A percentile compares a stretch with the other conserved stretches of the same genome.
Conservation (phyloP, 2,797 vertebrate species). For the Zalophus californianus region DNA sequence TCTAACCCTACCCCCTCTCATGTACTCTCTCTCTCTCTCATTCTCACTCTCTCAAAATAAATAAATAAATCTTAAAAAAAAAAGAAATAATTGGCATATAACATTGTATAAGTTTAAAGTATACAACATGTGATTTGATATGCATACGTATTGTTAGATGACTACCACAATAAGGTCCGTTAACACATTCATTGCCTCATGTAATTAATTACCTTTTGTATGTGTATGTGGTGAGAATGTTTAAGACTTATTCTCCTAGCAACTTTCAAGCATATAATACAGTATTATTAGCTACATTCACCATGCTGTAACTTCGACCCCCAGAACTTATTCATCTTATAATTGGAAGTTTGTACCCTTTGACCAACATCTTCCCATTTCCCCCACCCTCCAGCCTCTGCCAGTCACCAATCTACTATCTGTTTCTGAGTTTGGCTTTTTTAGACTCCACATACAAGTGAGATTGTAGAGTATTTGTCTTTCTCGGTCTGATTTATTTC, state of each 20-base stretch:
- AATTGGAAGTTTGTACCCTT: neutral
- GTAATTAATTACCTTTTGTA: neutral
- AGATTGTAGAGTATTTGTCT: neutral
- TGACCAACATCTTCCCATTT: neutral
- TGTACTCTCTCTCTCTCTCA: too few relatives aligned
- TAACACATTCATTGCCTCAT: neutral
- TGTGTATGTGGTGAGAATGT: neutral
- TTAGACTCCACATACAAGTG: neutral
- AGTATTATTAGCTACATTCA: neutral
- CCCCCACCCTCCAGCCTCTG: neutral
- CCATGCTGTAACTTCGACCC: neutral
- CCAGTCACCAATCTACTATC: neutral
- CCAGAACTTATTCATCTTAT: neutral
- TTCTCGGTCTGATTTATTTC: neutral
- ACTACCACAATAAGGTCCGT: neutral
- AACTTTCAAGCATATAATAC: neutral
- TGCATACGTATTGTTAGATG: neutral
- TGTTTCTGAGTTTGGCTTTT: neutral
- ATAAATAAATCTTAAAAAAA: too few relatives aligned
- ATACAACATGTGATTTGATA: neutral
- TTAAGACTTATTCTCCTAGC: neutral
- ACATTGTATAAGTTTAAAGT: neutral
- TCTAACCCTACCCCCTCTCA: too few relatives aligned
- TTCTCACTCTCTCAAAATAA: too few relatives aligned
- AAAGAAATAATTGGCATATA: neutral